phyloP scores from a whole-genome alignment of 2,797 vertebrate species.

The Chaetophractus vellerosus region DNA sequence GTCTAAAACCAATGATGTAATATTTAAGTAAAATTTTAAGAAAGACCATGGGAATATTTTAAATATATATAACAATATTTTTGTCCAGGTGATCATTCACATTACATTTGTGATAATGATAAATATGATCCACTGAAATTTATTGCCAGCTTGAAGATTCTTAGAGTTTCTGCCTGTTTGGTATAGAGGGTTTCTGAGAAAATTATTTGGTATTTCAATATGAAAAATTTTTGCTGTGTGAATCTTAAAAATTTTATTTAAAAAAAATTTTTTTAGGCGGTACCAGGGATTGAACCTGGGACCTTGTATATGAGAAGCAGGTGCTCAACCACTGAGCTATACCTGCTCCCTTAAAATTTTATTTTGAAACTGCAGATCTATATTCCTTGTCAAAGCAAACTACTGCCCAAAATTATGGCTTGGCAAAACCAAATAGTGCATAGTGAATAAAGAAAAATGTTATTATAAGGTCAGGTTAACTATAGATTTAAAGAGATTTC shows the following conservation, averaged over 20 bases:
- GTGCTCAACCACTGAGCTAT: too few relatives aligned
- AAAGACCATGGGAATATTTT: constrained; percentile 31
- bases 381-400: constrained; percentile 33
- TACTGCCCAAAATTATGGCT: constrained; percentile 2
- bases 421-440: constrained; percentile 31
- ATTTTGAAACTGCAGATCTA: constrained; percentile 32
- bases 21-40: constrained; percentile 62
- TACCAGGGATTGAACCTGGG: too few relatives aligned
- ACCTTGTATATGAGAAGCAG: too few relatives aligned
- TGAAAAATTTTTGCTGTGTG: background rate
- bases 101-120: background rate
- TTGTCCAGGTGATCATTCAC: background rate
- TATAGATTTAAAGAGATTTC: constrained; percentile 59
- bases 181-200: constrained; percentile 27
- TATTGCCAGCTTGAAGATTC: constrained; percentile 1
- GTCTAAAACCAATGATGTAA: constrained; percentile 54
- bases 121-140: background rate
- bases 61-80: background rate
- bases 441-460: constrained; percentile 47
- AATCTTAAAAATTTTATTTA: constrained; percentile 10
- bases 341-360: too few relatives aligned
- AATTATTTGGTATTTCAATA: constrained; percentile 55
- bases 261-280: too few relatives aligned
- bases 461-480: constrained; percentile 38
- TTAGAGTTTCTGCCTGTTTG: background rate